Percentiles rank a stretch among this genome's conserved stretches.
Evolutionary conservation across 2,888 invertebrate species (phyloP).

Genomic region (Antheraea yamamai): DNA sequence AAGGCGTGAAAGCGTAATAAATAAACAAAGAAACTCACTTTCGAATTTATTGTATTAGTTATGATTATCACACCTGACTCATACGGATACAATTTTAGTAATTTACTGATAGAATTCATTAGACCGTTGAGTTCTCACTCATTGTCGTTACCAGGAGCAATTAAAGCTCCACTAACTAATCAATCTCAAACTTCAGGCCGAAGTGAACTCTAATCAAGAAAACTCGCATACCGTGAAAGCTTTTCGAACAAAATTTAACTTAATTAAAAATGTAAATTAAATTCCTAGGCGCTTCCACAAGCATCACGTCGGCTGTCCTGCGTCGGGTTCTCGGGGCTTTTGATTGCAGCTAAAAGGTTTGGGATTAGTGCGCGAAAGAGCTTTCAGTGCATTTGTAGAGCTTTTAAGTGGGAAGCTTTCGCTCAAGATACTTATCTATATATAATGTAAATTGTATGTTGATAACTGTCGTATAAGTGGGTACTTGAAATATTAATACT

Average conservation of each 20-base stretch:
- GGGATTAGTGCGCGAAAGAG: constrained; percentile 83
- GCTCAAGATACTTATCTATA: constrained; percentile 78
- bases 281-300: constrained; percentile 82
- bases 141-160: constrained; percentile 62
- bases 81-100: constrained; percentile 69
- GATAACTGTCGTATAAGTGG: constrained; percentile 55
- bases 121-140: constrained; percentile 50
- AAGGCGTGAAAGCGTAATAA: too few species aligned
- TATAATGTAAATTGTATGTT: constrained; percentile 81
- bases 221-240: constrained; percentile 82
- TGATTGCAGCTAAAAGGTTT: constrained; percentile 83
- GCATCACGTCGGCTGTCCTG: constrained; percentile 65
- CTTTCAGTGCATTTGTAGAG: constrained; percentile 83
- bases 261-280: constrained; percentile 83
- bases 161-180: constrained; percentile 82
- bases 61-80: constrained; percentile 24
- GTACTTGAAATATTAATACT: constrained; percentile 17
- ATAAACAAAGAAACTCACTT: too few species aligned
- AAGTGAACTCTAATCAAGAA: constrained; percentile 82
- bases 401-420: constrained; percentile 83
- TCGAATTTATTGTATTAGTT: not conserved
- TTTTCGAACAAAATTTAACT: constrained; percentile 82
- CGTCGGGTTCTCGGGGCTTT: constrained; percentile 75
- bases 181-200: constrained; percentile 81
- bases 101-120: constrained; percentile 78